Evolutionary conservation across 2,113 vertebrate genomes (phyloP).

Genomic region (Gambusia holbrooki): DNA sequence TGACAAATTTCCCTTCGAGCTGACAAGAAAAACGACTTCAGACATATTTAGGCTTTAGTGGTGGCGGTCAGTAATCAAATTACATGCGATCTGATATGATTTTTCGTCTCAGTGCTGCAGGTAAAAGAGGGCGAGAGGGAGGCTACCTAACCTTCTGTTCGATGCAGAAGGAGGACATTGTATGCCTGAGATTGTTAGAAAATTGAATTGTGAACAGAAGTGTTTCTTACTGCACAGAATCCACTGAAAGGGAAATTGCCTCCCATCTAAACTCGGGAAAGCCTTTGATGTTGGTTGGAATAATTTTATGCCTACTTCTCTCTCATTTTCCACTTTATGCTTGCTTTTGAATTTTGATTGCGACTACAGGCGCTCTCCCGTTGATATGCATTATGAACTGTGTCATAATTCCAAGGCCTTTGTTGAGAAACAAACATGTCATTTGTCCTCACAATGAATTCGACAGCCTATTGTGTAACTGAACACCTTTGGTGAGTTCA

Average conservation of each 20-base stretch:
- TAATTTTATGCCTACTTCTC: constrained; percentile 71
- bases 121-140: neutral
- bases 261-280: constrained; percentile 71
- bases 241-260: constrained; percentile 55
- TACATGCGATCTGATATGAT: neutral
- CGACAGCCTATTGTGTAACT: constrained; percentile 26
- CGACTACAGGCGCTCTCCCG: constrained; percentile 70
- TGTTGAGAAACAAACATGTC: constrained; percentile 70
- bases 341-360: constrained; percentile 73
- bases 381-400: constrained; percentile 59
- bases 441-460: constrained; percentile 51
- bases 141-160: neutral
- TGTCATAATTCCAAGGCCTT: constrained; percentile 68
- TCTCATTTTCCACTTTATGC: constrained; percentile 67
- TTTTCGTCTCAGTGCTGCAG: neutral
- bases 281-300: constrained; percentile 76
- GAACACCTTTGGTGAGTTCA: constrained; percentile 32
- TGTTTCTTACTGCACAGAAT: constrained; percentile 36
- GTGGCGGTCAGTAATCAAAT: neutral
- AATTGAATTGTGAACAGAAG: constrained; percentile 64
- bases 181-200: constrained; percentile 51
- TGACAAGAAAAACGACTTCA: neutral
- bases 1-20: neutral
- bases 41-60: neutral
- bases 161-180: constrained; percentile 18